Conservation (phyloP, 2,888 invertebrate species). For the Yponomeuta sedellus region DNA sequence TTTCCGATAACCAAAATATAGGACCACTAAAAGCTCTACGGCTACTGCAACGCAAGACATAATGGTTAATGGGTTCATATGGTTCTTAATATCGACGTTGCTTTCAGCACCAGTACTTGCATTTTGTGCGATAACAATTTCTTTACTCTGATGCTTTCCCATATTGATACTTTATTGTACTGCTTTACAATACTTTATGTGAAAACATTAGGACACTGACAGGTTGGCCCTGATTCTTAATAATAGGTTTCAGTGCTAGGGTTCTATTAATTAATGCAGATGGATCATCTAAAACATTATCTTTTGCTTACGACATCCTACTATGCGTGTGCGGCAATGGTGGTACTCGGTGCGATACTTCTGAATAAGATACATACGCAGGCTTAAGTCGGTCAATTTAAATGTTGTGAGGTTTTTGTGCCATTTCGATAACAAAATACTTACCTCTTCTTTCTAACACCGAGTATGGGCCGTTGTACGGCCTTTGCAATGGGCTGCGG, state of each 20-base stretch:
- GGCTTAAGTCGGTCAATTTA: too few species aligned
- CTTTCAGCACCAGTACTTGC: too few species aligned
- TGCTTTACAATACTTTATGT: too few species aligned
- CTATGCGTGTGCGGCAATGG: neutral
- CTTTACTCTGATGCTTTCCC: too few species aligned
- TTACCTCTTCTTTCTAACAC: constrained; percentile 18
- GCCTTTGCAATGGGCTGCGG: constrained; percentile 13
- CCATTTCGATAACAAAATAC: constrained; percentile 15
- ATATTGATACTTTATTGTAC: too few species aligned
- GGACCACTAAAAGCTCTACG: too few species aligned
- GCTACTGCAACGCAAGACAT: too few species aligned
- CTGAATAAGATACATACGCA: constrained; percentile 1
- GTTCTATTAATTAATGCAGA: neutral
- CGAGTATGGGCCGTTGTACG: constrained; percentile 20
- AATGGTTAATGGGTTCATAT: too few species aligned
- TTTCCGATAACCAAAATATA: too few species aligned
- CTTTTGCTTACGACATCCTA: neutral
- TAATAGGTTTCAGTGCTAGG: neutral
- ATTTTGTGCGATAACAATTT: too few species aligned
- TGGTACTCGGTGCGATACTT: neutral
- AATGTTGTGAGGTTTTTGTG: constrained; percentile 18
- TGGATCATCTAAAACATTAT: neutral
- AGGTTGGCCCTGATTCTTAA: neutral
- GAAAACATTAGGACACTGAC: too few species aligned
- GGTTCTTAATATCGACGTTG: too few species aligned